Conservation (phyloP, 2,888 invertebrate species). For the Nymphalis polychloros region DNA sequence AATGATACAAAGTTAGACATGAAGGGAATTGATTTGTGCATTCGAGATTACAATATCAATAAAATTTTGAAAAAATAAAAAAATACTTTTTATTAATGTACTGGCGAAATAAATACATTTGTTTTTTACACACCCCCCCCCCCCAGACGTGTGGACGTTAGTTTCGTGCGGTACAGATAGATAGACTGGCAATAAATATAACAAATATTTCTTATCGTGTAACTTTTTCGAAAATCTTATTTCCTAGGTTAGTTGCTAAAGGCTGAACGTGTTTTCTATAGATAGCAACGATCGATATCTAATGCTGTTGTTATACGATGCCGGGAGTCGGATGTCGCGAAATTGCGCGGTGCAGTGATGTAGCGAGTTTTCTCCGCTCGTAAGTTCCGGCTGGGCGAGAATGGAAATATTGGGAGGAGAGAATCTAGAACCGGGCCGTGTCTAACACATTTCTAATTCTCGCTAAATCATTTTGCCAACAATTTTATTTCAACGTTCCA, state of each 20-base stretch:
- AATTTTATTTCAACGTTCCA: neutral
- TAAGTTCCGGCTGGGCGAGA: constrained; percentile 60
- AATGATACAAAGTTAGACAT: too few relatives aligned
- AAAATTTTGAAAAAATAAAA: too few relatives aligned
- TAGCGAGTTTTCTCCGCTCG: constrained; percentile 56
- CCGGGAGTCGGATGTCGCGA: constrained; percentile 50
- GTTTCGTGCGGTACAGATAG: too few relatives aligned
- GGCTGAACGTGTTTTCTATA: constrained; percentile 30
- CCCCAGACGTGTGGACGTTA: too few relatives aligned
- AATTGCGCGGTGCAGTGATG: constrained; percentile 41
- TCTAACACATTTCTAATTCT: constrained; percentile 40
- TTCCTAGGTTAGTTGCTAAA: neutral
- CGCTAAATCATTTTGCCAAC: neutral
- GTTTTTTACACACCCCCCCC: too few relatives aligned
- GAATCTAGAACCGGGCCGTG: constrained; percentile 34
- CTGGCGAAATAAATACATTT: too few relatives aligned
- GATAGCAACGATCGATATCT: constrained; percentile 36
- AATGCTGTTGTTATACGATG: constrained; percentile 53
- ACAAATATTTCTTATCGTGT: neutral
- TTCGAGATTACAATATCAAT: too few relatives aligned
- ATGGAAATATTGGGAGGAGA: constrained; percentile 51
- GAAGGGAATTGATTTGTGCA: too few relatives aligned
- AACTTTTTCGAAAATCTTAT: neutral
- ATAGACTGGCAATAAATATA: neutral
- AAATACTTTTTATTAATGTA: too few relatives aligned